Evolutionary conservation across 2,888 invertebrate species (phyloP).

Genomic region (Herminia tarsipennalis): DNA sequence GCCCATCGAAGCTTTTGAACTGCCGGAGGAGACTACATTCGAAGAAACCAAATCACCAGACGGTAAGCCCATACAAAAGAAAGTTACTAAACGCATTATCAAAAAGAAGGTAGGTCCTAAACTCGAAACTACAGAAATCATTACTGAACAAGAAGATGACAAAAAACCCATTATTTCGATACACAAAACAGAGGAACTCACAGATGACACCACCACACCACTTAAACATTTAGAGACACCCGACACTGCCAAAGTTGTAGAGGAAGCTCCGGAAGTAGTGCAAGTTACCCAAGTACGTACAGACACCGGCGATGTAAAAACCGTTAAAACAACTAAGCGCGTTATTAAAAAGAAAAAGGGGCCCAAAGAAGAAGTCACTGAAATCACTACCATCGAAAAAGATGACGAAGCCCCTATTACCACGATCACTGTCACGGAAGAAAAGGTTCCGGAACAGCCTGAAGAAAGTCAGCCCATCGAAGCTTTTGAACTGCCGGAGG

Average conservation of each 20-base stretch:
- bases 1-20: too few species aligned
- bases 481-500: constrained; percentile 14
- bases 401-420: constrained; percentile 18
- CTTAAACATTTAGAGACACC: constrained; percentile 29
- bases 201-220: constrained; percentile 48
- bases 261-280: constrained; percentile 16
- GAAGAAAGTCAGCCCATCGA: neutral
- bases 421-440: constrained; percentile 9
- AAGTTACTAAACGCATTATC: constrained; percentile 52
- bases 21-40: constrained; percentile 46
- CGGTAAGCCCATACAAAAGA: constrained; percentile 52
- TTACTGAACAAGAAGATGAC: constrained; percentile 18
- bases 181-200: constrained; percentile 42
- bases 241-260: constrained; percentile 4
- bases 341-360: constrained; percentile 30
- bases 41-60: constrained; percentile 56
- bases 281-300: constrained; percentile 16
- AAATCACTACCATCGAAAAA: constrained; percentile 20
- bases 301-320: constrained; percentile 7
- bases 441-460: neutral
- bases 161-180: constrained; percentile 7
- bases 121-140: constrained; percentile 43
- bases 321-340: constrained; percentile 14
- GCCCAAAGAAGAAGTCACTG: constrained; percentile 51
- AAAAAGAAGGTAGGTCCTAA: constrained; percentile 67